A percentile compares a stretch with the other conserved stretches of the same genome.
phyloP scores from a whole-genome alignment of 53 echinoderm and acorn worm species.

The Arbacia lixula region DNA sequence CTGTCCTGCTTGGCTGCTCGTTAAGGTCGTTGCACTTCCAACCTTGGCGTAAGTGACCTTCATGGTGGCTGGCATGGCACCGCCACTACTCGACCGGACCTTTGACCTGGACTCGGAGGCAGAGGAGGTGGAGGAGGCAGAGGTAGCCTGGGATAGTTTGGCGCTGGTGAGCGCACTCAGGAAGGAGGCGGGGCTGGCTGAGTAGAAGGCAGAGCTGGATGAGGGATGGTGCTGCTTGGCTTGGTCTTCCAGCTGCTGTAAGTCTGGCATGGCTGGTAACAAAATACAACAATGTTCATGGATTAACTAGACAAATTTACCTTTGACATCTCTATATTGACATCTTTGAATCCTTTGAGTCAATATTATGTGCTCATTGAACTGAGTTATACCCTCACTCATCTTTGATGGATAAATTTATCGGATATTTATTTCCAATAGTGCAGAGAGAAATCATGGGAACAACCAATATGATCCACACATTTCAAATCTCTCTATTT shows the following conservation, averaged over 20 bases:
- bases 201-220: conserved; percentile 1
- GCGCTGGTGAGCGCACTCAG: conserved; percentile 29
- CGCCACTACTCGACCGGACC: not conserved
- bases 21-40: not conserved
- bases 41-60: conserved; percentile 57
- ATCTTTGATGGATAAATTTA: too few relatives aligned
- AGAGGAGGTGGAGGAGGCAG: not conserved
- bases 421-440: too few relatives aligned
- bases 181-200: conserved; percentile 44
- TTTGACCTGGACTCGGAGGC: conserved; percentile 15
- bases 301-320: too few relatives aligned
- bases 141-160: conserved; percentile 13
- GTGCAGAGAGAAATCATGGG: too few relatives aligned
- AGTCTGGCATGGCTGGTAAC: conserved; percentile 3
- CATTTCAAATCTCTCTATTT: too few relatives aligned
- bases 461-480: too few relatives aligned
- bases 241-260: conserved; percentile 25
- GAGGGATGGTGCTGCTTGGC: not conserved
- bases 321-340: too few relatives aligned
- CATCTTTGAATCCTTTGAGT: too few relatives aligned
- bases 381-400: too few relatives aligned
- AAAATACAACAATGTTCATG: not conserved
- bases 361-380: too few relatives aligned
- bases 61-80: conserved; percentile 34
- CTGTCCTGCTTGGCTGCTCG: conserved; percentile 17